phyloP scores from a whole-genome alignment of 2,113 vertebrate species.

The Cisticola juncidis region DNA sequence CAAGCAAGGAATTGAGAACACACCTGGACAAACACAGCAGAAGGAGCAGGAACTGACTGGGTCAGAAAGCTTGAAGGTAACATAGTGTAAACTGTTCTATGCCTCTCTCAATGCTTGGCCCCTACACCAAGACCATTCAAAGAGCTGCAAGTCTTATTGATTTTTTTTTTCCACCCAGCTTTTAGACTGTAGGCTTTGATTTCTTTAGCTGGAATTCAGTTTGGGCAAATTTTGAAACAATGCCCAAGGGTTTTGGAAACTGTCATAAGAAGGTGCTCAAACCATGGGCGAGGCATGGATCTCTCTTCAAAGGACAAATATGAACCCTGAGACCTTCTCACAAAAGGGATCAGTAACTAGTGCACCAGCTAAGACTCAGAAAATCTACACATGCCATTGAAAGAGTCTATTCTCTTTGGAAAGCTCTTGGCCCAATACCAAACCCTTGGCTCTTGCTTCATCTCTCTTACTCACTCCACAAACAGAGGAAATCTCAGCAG shows the following conservation, averaged over 20 bases:
- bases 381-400: neutral
- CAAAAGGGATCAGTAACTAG: neutral
- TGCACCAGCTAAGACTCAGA: neutral
- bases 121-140: neutral
- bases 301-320: neutral
- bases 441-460: neutral
- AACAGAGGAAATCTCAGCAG: neutral
- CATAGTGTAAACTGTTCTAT: neutral
- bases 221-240: neutral
- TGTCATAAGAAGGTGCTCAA: neutral
- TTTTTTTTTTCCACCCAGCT: neutral
- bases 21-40: slow-evolving; percentile 58
- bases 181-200: neutral
- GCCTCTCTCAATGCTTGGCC: neutral
- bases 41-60: neutral
- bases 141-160: neutral
- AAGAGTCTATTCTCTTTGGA: neutral
- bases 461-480: neutral
- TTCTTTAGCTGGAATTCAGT: neutral
- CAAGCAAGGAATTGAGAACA: neutral
- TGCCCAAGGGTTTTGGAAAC: neutral
- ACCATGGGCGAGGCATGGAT: neutral
- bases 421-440: neutral
- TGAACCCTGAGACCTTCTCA: neutral
- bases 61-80: slow-evolving; percentile 23